These are phyloP conservation scores for Parus major DNA, from an alignment of 2,113 vertebrate species.

Conservation along the genomic window DNA sequence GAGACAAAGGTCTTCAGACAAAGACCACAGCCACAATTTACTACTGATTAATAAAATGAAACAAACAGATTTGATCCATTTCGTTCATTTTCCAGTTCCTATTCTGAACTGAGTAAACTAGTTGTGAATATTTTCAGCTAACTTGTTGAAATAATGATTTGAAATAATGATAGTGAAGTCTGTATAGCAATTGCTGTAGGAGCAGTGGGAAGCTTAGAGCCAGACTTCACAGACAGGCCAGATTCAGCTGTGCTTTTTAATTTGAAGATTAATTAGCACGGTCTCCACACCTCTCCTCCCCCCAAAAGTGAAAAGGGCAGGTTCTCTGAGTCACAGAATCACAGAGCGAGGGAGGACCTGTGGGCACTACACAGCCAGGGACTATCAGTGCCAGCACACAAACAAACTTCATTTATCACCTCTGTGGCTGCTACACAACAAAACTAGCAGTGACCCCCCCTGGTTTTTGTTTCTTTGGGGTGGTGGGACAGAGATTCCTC, in stretches of 20 bases:
- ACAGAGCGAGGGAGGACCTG: neutral
- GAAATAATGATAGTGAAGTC: neutral
- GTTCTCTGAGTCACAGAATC: neutral
- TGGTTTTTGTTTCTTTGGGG: neutral
- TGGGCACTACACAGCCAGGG: neutral
- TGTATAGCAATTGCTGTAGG: fast-evolving
- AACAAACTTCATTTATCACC: neutral
- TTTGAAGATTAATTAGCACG: neutral
- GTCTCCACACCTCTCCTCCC: neutral
- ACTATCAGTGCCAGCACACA: neutral
- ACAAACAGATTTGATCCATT: neutral
- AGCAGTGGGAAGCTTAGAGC: neutral
- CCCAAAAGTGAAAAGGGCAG: neutral
- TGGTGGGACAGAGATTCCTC: neutral
- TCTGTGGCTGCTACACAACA: neutral
- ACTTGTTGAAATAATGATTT: neutral
- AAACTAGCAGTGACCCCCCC: neutral
- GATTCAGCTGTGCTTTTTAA: neutral
- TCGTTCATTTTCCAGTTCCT: neutral
- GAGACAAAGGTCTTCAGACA: neutral
- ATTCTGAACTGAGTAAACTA: neutral
- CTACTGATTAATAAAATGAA: constrained; percentile 36
- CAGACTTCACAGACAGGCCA: neutral
- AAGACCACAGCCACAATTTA: neutral
- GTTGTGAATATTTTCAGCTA: neutral